These are phyloP conservation scores for Penaeus monodon DNA, from an alignment of 2,888 invertebrate genomes.

Conservation along the genomic window DNA sequence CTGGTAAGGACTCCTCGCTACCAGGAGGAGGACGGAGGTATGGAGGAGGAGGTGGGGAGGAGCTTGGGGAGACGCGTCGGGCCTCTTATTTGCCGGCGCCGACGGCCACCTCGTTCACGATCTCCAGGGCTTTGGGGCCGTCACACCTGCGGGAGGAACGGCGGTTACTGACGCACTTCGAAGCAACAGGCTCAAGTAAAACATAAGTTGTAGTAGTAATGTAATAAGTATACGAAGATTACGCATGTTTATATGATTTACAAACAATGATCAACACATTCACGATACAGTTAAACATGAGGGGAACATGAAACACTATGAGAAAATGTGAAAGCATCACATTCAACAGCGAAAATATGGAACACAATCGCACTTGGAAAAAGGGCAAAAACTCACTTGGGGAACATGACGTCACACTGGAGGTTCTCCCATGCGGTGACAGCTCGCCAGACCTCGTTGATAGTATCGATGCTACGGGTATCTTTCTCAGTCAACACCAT, in stretches of 20 bases:
- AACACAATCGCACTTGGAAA: no score
- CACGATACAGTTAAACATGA: no score
- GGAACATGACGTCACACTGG: constrained; percentile 64
- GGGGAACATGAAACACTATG: no score
- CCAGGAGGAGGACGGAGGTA: background rate
- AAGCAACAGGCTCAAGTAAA: no score
- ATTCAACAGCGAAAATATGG: no score
- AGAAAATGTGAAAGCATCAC: no score
- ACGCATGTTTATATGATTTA: no score
- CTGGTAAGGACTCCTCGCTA: no score
- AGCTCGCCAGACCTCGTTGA: constrained; percentile 60
- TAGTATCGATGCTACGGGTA: constrained; percentile 54
- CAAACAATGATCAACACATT: no score
- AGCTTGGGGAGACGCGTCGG: background rate
- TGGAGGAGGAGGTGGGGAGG: constrained; percentile 5
- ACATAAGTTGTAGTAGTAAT: no score
- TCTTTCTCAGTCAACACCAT: constrained; percentile 62
- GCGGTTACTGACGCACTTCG: no score
- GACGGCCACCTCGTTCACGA: constrained; percentile 65
- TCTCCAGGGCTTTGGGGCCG: constrained; percentile 64
- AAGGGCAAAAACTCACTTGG: constrained; percentile 42
- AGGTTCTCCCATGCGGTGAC: constrained; percentile 63
- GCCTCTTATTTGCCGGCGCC: constrained; percentile 45
- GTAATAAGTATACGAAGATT: no score
- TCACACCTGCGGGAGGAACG: constrained; percentile 52